Conservation (phyloP, 2,888 invertebrate species). For the Uloborus plumipes region DNA sequence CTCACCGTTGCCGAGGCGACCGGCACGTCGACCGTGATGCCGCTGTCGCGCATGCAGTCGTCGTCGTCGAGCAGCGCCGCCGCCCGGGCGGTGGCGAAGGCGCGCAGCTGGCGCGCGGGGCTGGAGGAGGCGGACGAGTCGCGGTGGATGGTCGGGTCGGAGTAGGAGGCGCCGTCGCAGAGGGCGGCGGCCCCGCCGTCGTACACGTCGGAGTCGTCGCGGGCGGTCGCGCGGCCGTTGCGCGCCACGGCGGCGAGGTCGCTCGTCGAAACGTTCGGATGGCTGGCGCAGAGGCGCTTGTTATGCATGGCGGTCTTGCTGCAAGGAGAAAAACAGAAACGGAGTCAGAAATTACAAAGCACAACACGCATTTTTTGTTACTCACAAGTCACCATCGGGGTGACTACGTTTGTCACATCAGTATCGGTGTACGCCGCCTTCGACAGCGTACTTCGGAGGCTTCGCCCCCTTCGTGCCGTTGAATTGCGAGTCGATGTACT, state of each 20-base stretch:
- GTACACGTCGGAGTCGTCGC: constrained; percentile 20
- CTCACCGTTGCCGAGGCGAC: constrained; percentile 12
- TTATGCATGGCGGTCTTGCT: constrained; percentile 53
- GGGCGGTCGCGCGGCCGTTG: constrained; percentile 8
- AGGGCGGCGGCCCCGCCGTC: constrained; percentile 13
- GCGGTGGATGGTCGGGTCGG: constrained; percentile 59
- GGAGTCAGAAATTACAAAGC: too few species aligned
- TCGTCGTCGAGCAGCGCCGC: constrained; percentile 27
- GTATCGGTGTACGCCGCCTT: too few species aligned
- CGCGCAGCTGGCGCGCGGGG: constrained; percentile 17
- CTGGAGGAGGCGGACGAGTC: constrained; percentile 46
- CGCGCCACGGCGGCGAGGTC: constrained; percentile 62
- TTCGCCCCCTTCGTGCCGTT: too few species aligned
- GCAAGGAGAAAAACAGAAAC: background rate
- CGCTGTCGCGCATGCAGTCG: constrained; percentile 50
- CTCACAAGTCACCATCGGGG: too few species aligned
- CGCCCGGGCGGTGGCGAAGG: background rate
- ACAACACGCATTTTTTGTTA: too few species aligned
- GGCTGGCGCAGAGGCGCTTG: constrained; percentile 65
- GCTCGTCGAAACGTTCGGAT: constrained; percentile 66
- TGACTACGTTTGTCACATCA: too few species aligned
- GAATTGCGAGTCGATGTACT: too few species aligned
- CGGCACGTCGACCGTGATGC: constrained; percentile 41
- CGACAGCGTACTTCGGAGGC: too few species aligned
- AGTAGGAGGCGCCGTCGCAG: constrained; percentile 34